Base-by-base conservation (phyloP, 2,113 vertebrate species). In the Chionis minor region DNA sequence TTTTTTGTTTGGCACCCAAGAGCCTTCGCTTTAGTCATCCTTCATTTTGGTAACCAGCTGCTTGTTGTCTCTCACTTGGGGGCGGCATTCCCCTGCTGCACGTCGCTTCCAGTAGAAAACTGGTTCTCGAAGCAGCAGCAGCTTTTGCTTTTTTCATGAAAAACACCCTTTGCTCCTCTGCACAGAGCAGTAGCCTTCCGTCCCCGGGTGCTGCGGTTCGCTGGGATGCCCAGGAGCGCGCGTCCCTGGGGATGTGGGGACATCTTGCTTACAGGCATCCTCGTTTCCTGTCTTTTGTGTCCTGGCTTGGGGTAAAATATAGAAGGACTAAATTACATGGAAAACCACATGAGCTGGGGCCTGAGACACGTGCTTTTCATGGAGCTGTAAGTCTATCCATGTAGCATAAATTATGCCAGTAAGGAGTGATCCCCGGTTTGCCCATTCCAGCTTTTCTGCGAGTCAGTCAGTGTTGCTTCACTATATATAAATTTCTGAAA, bases 21-120 rank as follows among this genome's bases (percentile, higher is more conserved):
- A 90, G 80, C 51, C 67, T 91, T 45, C 80, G 51, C 56, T 84
- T 45, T 83, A 13, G 78, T 93, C 49, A 26, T 78, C 40, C 69
- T 27, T 66, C 35, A 2, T 63, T 77, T 73, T 86, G 79, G 86
- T 79, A 59, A 67, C 87, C 79, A 40, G 91, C 85, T 95, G 91
- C 52, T 67, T 95, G 89, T 71, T 69, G 72, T 92, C 85, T 95
- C 65, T 94, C 95, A 90, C 96, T 94, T 92, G 96, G 75, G 91
- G 94, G 94, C 47, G 79, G 92, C 92, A 96, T 96, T 96, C 95
- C 90, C 49, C 75, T 90, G 91, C 91, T 35, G 65, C 78, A 44
- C 86, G 20, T 86, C 81, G 52, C 52, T 19, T 67, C 92, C 91
- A 58, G 61, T 40, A 32, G 79, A 63, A 85, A 86, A 73, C 44